Percentiles rank a stretch among this genome's conserved stretches.
Evolutionary conservation across 2,888 invertebrate genomes (phyloP).

Genomic region (Seladonia tumulorum): DNA sequence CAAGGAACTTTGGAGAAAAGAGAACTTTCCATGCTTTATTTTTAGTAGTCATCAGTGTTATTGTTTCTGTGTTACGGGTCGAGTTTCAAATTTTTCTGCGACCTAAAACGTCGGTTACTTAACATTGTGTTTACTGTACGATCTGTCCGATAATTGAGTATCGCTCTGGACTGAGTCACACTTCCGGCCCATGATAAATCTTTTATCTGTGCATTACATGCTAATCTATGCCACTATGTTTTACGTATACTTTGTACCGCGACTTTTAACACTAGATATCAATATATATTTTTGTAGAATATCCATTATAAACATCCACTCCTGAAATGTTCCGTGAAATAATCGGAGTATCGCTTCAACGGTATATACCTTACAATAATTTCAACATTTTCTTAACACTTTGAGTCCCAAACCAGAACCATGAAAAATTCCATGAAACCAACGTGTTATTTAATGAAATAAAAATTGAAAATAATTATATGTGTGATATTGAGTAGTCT

Average conservation of each 20-base stretch:
- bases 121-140: neutral
- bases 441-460: no score
- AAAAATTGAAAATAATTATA: no score
- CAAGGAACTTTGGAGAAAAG: neutral
- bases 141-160: neutral
- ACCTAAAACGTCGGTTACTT: neutral
- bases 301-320: neutral
- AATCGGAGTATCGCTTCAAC: neutral
- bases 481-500: no score
- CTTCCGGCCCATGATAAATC: neutral
- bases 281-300: neutral
- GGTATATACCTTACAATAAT: neutral
- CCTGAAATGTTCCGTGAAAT: neutral
- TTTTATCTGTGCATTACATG: slow-evolving; percentile 3
- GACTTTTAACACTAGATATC: neutral
- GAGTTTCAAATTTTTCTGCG: neutral
- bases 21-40: neutral
- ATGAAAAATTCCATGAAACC: no score
- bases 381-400: no score
- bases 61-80: neutral
- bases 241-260: neutral
- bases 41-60: neutral
- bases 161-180: neutral
- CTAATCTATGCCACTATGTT: neutral
- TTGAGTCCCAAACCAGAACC: no score